Evolutionary conservation across 2,797 vertebrate genomes (phyloP), one percentile per base, ranked within the genome.

Genomic region (Hippocampus kuda): DNA sequence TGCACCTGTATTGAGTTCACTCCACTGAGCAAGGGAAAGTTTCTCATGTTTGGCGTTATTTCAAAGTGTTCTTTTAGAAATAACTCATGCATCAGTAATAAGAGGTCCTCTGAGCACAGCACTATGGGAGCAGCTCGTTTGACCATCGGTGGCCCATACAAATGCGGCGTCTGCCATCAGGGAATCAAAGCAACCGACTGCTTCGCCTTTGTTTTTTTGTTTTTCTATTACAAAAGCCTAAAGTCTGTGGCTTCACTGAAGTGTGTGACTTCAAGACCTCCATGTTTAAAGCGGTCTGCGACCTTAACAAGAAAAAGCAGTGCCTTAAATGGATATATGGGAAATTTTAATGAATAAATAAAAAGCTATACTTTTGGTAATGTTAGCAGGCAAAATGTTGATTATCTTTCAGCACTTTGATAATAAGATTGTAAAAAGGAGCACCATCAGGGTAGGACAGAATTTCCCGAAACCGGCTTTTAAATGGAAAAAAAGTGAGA

Each of bases 11-110:
- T 80, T 16, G 11, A 66, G 73, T 67, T 2, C 15, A 62, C 84
- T 81, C 70, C 77, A 74, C 57, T 49, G 73, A 79, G 73, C 81
- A 76, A 69, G 71, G 68, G 64, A 78, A 82, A 77, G 77, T 83
- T 85, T 82, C 76, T 83, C 79, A 74, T 83, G 75, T 86, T 84
- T 84, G 74, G 66, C 78, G 68, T 85, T 75, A 71, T 83, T 82
- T 85, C 70, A 79, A 82, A 86, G 83, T 79, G 77, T 75, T 82
- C 70, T 79, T 83, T 86, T 82, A 75, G 71, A 81, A 78, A 68
- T 71, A 78, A 82, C 77, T 84, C 79, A 78, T 78, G 80, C 84
- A 72, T 86, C 76, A 75, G 72, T 86, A 82, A 85, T 68, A 63
- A 71, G 38, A 68, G 0, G 75, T 80, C 70, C 75, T 79, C 72